Evolutionary conservation across 1,140 invertebrate species (phyloP).

Genomic region (Aphis craccivora): DNA sequence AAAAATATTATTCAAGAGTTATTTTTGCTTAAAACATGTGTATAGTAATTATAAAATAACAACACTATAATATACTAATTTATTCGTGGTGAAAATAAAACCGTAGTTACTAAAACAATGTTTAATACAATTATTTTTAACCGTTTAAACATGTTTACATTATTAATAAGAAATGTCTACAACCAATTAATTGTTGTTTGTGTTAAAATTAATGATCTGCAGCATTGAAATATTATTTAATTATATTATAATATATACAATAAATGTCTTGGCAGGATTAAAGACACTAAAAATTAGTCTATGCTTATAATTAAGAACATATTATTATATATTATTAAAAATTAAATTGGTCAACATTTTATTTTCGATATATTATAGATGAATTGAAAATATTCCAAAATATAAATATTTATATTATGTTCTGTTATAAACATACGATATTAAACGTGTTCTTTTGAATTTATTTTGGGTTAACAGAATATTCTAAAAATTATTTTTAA

Average conservation of each 20-base stretch:
- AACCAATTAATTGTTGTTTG: neutral
- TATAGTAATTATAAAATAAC: neutral
- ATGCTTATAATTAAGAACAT: neutral
- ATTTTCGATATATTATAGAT: neutral
- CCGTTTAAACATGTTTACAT: neutral
- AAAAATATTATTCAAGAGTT: neutral
- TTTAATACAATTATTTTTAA: conserved; percentile 10
- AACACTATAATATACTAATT: neutral
- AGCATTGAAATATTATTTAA: neutral
- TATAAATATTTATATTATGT: neutral
- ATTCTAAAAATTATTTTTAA: neutral
- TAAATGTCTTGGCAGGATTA: neutral
- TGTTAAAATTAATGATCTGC: conserved; percentile 4
- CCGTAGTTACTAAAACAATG: neutral
- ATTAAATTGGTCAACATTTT: neutral
- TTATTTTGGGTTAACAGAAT: neutral
- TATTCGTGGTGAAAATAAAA: neutral
- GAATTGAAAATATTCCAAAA: neutral
- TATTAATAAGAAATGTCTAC: conserved; percentile 11
- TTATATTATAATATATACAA: neutral
- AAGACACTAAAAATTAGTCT: neutral
- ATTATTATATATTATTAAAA: neutral
- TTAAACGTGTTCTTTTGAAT: neutral
- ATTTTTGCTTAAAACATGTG: neutral
- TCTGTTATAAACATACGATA: neutral